Conservation (phyloP, 1,140 invertebrate genomes). For the Drosophila insularis region DNA sequence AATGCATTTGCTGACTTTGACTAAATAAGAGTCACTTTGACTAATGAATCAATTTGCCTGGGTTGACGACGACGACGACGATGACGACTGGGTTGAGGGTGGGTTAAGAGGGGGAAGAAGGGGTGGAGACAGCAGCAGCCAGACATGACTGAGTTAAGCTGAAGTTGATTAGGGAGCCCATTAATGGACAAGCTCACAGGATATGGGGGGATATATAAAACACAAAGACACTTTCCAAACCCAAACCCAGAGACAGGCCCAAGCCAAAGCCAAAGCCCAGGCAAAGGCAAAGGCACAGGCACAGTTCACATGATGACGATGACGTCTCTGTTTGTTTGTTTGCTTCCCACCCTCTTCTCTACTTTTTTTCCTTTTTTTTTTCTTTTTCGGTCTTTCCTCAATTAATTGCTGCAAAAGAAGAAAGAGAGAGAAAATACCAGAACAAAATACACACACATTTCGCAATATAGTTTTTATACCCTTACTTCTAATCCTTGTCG, state of each 20-base stretch:
- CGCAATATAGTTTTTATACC: not conserved
- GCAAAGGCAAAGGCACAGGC: constrained; percentile 35
- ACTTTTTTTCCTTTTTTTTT: constrained; percentile 30
- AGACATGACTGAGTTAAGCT: constrained; percentile 51
- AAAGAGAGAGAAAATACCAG: constrained; percentile 20
- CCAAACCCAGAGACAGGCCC: not conserved
- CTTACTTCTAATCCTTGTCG: not conserved
- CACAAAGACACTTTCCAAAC: constrained; percentile 41
- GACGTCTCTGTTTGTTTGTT: constrained; percentile 74
- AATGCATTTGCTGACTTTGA: constrained; percentile 35
- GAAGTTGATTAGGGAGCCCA: constrained; percentile 70
- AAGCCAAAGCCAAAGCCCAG: not conserved
- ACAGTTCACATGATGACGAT: constrained; percentile 77
- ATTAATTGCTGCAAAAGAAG: constrained; percentile 70
- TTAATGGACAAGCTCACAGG: constrained; percentile 75
- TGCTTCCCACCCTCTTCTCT: constrained; percentile 13
- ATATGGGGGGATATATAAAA: constrained; percentile 56
- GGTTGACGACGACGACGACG: constrained; percentile 36
- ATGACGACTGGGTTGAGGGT: constrained; percentile 49
- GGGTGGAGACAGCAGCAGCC: not conserved
- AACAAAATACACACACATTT: not conserved
- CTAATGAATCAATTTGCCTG: constrained; percentile 80
- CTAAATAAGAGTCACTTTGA: constrained; percentile 79
- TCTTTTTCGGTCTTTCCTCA: constrained; percentile 64
- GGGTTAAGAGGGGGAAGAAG: constrained; percentile 12